These are phyloP conservation scores for Plecotus auritus DNA, from an alignment of 2,113 vertebrate species.

Conservation along the genomic window DNA sequence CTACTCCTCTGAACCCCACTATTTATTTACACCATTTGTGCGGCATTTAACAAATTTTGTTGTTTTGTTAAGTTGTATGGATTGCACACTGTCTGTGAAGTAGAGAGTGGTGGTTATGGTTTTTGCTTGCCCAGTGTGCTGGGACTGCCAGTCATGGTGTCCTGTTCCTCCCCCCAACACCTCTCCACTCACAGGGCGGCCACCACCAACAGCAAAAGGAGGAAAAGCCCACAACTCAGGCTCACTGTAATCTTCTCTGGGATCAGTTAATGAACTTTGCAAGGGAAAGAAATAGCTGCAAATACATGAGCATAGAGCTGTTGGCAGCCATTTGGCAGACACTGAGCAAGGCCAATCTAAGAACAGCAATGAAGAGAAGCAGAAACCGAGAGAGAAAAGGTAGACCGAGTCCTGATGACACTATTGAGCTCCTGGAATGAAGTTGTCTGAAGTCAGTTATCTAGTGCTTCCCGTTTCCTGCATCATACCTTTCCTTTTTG, in stretches of 20 bases:
- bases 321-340: neutral
- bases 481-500: neutral
- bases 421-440: neutral
- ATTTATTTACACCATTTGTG: neutral
- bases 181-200: accelerated
- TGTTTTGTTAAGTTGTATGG: neutral
- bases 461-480: neutral
- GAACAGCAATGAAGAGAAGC: neutral
- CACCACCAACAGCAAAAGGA: neutral
- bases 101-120: neutral
- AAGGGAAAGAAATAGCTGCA: neutral
- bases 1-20: neutral
- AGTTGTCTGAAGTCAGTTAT: too few relatives aligned
- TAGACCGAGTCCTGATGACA: neutral
- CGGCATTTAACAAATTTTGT: neutral
- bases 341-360: neutral
- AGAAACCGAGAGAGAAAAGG: neutral
- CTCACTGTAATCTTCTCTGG: neutral
- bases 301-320: neutral
- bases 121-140: neutral
- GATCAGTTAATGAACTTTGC: neutral
- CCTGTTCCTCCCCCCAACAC: accelerated
- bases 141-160: neutral
- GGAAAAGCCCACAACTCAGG: neutral
- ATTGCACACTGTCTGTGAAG: neutral